Percentiles rank a stretch among this genome's conserved stretches.
Evolutionary conservation across 1,140 invertebrate species (phyloP).

Genomic region (Drosophila mojavensis): DNA sequence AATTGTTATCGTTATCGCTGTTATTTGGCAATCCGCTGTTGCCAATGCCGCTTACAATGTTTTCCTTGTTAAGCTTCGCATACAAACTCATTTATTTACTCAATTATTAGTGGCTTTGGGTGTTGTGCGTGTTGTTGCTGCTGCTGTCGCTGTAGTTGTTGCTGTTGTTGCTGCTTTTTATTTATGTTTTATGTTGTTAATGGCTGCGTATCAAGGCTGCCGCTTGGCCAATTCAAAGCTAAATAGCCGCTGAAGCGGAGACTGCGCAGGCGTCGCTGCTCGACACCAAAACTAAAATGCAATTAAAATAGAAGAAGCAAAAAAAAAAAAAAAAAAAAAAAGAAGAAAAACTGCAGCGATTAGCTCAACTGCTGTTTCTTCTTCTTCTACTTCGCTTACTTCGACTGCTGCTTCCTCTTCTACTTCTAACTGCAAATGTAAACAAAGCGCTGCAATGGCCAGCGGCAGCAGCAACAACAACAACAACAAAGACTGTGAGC

Average conservation of each 20-base stretch:
- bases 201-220: constrained; percentile 53
- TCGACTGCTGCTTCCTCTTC: constrained; percentile 4
- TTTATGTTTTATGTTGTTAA: constrained; percentile 32
- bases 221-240: constrained; percentile 40
- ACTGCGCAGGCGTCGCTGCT: constrained; percentile 52
- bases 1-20: constrained; percentile 27
- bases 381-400: background rate
- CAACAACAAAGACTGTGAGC: constrained; percentile 11
- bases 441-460: constrained; percentile 32
- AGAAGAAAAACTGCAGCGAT: constrained; percentile 22
- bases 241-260: constrained; percentile 50
- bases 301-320: constrained; percentile 28
- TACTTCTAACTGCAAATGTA: constrained; percentile 34
- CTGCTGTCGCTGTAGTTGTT: background rate
- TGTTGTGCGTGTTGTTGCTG: constrained; percentile 25
- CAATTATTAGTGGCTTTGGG: constrained; percentile 1
- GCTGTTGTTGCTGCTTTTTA: constrained; percentile 2
- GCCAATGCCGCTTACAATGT: constrained; percentile 8
- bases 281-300: constrained; percentile 54
- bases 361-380: constrained; percentile 24
- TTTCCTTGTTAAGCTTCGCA: constrained; percentile 25
- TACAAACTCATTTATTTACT: constrained; percentile 18
- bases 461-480: too few relatives aligned
- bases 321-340: background rate
- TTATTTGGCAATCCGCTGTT: constrained; percentile 14